Base-by-base conservation (phyloP, 1,140 invertebrate genomes). In the Calliphora vicina region DNA sequence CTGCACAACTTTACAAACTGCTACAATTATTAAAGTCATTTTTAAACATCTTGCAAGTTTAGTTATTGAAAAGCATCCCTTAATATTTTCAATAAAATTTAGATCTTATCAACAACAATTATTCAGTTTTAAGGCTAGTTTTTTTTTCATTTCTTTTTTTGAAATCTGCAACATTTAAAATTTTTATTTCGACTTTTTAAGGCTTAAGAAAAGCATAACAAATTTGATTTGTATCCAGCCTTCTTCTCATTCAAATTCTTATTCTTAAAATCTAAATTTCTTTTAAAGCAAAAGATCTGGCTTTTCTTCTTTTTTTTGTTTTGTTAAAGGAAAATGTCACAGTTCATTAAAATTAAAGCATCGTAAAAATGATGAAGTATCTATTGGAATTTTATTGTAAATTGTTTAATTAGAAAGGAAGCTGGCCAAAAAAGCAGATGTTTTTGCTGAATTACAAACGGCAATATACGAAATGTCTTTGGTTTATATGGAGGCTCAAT, bases 291-390 rank as follows among this genome's bases (percentile, higher is more conserved):
- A 42, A 42, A 74, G n/a, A 29, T 29, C 29, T 20, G 73, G 17
- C 35, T 78, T 78, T 78, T 20, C n/a, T 20, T 67, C 61, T 67
- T 67, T 67, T 50, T 12, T 50, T 50, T n/a, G n/a, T n/a, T 50
- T 50, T 50, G 10, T 50, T 50, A 2, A 25, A n/a, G 29, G 27
- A 78, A 78, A 78, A 78, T 78, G 74, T 78, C 74, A 78, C 74
- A 78, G 74, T 78, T 78, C 74, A 78, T 78, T 78, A 78, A 78
- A 78, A 78, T 78, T 78, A 78, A 78, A 78, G 42, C 23, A 43
- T 78, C 74, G 74, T 78, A 78, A 78, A 78, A 78, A 78, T 78
- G 74, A 78, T 78, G 42, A 78, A 78, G 74, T 45, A 78, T 78
- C 35, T 23, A 78, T 78, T 78, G n/a, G 74, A 35, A 43, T 78